phyloP scores from a whole-genome alignment of 2,113 vertebrate genomes.

The Trematocara zebra region DNA sequence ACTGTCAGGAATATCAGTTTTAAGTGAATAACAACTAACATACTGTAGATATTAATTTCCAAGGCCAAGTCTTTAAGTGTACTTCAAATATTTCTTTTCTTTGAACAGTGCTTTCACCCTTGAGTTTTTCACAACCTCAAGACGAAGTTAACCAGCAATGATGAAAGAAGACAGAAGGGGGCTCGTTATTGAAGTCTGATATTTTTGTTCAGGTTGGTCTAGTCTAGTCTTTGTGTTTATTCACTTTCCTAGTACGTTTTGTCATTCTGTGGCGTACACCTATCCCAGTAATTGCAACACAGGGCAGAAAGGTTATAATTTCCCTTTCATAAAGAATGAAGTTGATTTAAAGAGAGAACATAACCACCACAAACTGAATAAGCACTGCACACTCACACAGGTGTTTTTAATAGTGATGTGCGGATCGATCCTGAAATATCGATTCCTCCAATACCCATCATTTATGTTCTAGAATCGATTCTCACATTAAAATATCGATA shows the following conservation, averaged over 20 bases:
- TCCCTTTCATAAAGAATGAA: neutral
- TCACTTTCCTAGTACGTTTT: neutral
- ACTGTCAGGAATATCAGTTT: neutral
- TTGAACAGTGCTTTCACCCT: neutral
- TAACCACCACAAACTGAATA: neutral
- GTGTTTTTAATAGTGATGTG: neutral
- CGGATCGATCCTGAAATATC: too few relatives aligned
- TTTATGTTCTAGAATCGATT: too few relatives aligned
- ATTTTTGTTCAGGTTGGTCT: neutral
- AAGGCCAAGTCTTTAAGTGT: neutral
- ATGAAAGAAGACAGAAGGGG: neutral
- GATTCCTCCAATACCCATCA: too few relatives aligned
- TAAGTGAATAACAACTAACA: neutral
- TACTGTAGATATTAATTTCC: neutral
- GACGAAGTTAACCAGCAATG: neutral
- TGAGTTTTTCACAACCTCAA: neutral
- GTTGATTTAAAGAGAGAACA: neutral
- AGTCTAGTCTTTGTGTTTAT: neutral
- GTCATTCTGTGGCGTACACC: accelerated
- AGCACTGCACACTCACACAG: neutral
- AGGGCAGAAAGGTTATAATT: neutral
- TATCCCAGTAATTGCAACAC: neutral
- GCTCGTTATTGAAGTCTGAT: neutral
- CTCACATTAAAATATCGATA: too few relatives aligned
- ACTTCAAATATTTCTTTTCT: neutral